Conservation (phyloP, 2,888 invertebrate genomes). For the Lithophane semibrunnea region DNA sequence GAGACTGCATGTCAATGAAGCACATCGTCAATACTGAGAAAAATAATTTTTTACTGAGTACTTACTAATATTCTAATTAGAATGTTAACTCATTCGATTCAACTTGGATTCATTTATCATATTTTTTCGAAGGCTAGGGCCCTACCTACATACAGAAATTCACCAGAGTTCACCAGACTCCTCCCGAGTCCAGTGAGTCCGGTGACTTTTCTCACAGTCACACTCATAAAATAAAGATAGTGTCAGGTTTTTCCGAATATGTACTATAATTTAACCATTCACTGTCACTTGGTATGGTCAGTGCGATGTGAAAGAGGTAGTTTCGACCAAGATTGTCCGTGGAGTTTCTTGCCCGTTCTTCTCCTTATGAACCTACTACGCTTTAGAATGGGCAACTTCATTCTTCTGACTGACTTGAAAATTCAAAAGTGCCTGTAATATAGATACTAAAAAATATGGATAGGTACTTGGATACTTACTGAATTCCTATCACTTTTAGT, state of each 20-base stretch:
- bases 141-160: not conserved
- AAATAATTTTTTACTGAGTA: not conserved
- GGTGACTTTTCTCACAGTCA: not conserved
- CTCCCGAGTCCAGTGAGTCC: not conserved
- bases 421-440: too few species aligned
- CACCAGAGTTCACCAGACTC: not conserved
- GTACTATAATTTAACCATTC: not conserved
- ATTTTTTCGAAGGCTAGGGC: not conserved
- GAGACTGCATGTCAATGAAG: not conserved
- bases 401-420: too few species aligned
- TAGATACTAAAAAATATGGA: not conserved
- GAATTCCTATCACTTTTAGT: constrained; percentile 20
- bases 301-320: not conserved
- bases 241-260: not conserved
- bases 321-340: not conserved
- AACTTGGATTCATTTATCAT: constrained; percentile 2
- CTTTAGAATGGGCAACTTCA: too few species aligned
- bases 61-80: constrained; percentile 11
- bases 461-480: not conserved
- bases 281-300: not conserved
- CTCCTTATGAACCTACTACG: too few species aligned
- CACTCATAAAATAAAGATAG: not conserved
- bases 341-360: too few species aligned
- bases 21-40: not conserved
- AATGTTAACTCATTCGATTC: constrained; percentile 25